Evolutionary conservation across 1,140 invertebrate species (phyloP).

Genomic region (Leptinotarsa lineolata): DNA sequence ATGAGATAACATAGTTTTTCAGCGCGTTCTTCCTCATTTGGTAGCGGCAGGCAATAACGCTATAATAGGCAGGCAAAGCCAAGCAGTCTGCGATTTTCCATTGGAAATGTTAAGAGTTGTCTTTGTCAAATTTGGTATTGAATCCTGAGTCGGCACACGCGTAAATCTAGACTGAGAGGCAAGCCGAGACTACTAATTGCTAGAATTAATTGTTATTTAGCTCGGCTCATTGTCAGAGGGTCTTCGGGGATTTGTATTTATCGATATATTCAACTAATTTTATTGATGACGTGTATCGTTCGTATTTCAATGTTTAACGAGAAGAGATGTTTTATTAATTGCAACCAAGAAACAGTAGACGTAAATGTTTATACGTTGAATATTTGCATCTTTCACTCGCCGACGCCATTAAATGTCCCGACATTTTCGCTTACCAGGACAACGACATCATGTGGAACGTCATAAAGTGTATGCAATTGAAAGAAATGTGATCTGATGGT

Average conservation of each 20-base stretch:
- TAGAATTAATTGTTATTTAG: constrained; percentile 55
- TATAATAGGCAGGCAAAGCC: constrained; percentile 57
- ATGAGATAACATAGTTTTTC: constrained; percentile 53
- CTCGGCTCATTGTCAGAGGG: constrained; percentile 34
- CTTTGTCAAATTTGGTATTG: constrained; percentile 57
- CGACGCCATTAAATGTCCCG: not conserved
- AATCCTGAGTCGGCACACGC: constrained; percentile 50
- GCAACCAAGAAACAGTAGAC: not conserved
- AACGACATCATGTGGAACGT: not conserved
- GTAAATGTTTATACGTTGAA: constrained; percentile 8
- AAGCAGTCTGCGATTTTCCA: constrained; percentile 57
- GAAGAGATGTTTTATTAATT: constrained; percentile 26
- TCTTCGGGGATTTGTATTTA: constrained; percentile 32
- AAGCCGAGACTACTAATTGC: constrained; percentile 54
- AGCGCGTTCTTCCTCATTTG: constrained; percentile 50
- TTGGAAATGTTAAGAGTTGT: constrained; percentile 52
- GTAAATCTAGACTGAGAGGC: constrained; percentile 50
- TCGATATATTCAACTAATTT: constrained; percentile 33
- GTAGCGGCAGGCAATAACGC: constrained; percentile 52
- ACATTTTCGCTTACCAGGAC: constrained; percentile 1
- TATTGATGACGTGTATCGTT: constrained; percentile 27
- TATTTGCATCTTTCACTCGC: not conserved
- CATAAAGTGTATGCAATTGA: not conserved
- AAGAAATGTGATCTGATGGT: not conserved
- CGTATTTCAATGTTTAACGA: constrained; percentile 20